Evolutionary conservation across 2,797 vertebrate species (phyloP), one percentile per base, ranked within the genome.

Genomic region (Ceryle rudis): DNA sequence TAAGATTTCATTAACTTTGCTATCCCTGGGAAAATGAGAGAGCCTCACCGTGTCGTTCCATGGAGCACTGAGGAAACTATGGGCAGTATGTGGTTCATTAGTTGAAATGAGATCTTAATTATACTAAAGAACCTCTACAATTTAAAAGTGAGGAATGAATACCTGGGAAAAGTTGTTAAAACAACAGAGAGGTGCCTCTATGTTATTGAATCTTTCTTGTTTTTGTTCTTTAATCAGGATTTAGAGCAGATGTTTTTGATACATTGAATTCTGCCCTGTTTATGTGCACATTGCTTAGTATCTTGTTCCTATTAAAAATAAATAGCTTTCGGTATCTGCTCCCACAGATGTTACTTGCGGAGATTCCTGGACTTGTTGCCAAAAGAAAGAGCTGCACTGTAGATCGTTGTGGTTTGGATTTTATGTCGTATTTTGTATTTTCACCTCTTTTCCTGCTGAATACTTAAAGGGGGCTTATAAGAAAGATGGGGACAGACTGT

Each of bases 1-100:
- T 5, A 31, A 73, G 33, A 28, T 41, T 7, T 18, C 1, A 0
- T 0, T 31, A 4, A 7, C 35, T 60, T 83, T 4, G 1, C 62
- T 46, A 8, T 67, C 25, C 35, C 16, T 21, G 23, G 44, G 44
- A 86, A 67, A 71, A 20, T 33, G 29, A 19, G 71, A 65, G 81
- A 10, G 52, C 15, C 28, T 46, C 20, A 1, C 9, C 26, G 54
- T 58, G 72, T 33, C 58, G 28, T 77, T 37, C 57, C 7, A 1
- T 3, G 61, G 77, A 73, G 5, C 1, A 10, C 42, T 69, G 61
- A 62, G 90, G 70, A 33, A n/a, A 8, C 31, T 29, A 1, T 15
- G 77, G 18, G n/a, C 46, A 31, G 41, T 13, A 1, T 3, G 0
- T 12, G 11, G 23, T 47, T 72, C 23, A 6, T 26, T 44, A 29